Percentiles rank a stretch among this genome's conserved stretches.
Conservation (phyloP, 2,888 invertebrate genomes). For the Tyria jacobaeae region DNA sequence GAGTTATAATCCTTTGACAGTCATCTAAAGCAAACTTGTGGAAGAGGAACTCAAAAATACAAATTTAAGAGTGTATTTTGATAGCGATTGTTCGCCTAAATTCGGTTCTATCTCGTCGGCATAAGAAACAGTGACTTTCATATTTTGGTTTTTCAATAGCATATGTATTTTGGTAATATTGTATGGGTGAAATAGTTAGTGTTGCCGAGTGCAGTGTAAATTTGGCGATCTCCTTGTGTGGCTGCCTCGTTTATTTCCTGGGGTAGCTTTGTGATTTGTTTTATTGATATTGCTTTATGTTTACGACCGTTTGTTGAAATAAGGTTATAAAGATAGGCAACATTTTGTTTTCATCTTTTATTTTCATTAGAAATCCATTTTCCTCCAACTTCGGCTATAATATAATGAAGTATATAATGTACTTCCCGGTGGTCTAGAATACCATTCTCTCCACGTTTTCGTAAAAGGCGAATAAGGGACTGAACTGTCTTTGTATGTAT, state of each 20-base stretch:
- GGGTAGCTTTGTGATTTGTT: slow-evolving; percentile 70
- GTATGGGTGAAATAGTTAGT: slow-evolving; percentile 78
- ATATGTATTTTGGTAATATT: slow-evolving; percentile 48
- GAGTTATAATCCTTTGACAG: slow-evolving; percentile 71
- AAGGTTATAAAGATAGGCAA: background rate
- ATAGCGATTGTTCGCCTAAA: slow-evolving; percentile 17
- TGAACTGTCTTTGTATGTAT: no score
- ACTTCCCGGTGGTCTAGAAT: no score
- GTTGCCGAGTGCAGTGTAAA: slow-evolving; percentile 83
- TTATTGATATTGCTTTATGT: slow-evolving; percentile 61
- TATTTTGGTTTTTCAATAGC: slow-evolving; percentile 27
- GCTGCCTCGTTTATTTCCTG: slow-evolving; percentile 73
- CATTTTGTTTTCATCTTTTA: background rate
- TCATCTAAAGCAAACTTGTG: slow-evolving; percentile 56
- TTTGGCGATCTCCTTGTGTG: slow-evolving; percentile 79
- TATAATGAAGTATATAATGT: no score
- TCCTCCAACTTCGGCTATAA: no score
- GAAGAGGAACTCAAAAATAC: slow-evolving; percentile 63
- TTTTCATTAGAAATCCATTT: background rate
- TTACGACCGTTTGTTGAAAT: slow-evolving; percentile 29
- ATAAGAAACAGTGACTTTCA: slow-evolving; percentile 36
- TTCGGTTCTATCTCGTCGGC: slow-evolving; percentile 37
- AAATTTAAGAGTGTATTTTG: slow-evolving; percentile 44
- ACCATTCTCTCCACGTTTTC: no score
- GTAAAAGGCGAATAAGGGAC: no score